Percentiles rank a stretch among this genome's conserved stretches.
Conservation (phyloP, 2,797 vertebrate species). For the Melanotaenia maccullochi region DNA sequence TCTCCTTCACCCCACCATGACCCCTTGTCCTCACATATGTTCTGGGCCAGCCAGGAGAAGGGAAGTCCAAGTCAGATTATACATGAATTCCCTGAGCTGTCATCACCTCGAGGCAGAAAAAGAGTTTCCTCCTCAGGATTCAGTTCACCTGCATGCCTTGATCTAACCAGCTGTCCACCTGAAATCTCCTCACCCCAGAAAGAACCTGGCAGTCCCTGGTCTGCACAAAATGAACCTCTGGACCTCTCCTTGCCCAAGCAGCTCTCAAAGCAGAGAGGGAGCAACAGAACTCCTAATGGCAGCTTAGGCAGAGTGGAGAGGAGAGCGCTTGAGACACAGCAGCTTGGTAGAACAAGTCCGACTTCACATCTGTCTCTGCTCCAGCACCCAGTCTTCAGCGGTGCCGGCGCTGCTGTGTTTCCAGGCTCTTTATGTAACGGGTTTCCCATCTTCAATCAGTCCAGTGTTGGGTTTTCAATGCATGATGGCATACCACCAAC, state of each 20-base stretch:
- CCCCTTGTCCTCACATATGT: constrained; percentile 45
- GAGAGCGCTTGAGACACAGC: constrained; percentile 52
- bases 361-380: constrained; percentile 58
- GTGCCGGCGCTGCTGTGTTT: constrained; percentile 60
- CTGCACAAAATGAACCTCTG: constrained; percentile 80
- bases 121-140: constrained; percentile 70
- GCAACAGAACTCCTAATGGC: constrained; percentile 58
- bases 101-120: constrained; percentile 67
- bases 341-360: constrained; percentile 63
- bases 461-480: constrained; percentile 66
- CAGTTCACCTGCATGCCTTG: constrained; percentile 67
- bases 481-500: constrained; percentile 71
- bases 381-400: constrained; percentile 62
- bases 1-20: constrained; percentile 70
- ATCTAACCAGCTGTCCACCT: constrained; percentile 65
- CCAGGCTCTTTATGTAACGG: constrained; percentile 71
- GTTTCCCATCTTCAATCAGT: constrained; percentile 73
- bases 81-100: constrained; percentile 56
- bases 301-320: constrained; percentile 57
- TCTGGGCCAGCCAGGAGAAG: constrained; percentile 73
- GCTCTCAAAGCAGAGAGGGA: constrained; percentile 40
- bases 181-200: constrained; percentile 59
- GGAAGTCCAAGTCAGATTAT: constrained; percentile 63
- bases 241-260: constrained; percentile 85
- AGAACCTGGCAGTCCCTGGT: constrained; percentile 51